Percentiles rank a stretch among this genome's conserved stretches.
These are phyloP conservation scores for Ceratina japonica DNA, from an alignment of 1,140 invertebrate genomes.

Conservation along the genomic window DNA sequence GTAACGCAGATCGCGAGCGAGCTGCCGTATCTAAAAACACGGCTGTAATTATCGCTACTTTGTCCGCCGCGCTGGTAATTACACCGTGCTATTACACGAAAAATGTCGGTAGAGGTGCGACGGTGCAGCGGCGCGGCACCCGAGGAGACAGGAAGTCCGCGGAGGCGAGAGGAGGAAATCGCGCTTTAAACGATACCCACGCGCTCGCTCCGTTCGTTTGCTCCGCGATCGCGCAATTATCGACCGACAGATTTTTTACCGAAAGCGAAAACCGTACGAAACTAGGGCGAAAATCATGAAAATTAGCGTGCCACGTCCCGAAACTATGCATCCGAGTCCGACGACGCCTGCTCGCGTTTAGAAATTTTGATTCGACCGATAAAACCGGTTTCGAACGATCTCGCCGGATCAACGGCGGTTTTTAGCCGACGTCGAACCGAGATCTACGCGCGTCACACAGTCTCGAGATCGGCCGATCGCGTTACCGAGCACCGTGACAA, in stretches of 20 bases:
- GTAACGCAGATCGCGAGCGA: slow-evolving; percentile 25
- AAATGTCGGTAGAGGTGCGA: slow-evolving; percentile 4
- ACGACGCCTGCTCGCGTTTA: slow-evolving; percentile 13
- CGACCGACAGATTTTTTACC: slow-evolving; percentile 30
- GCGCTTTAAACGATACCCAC: slow-evolving; percentile 44
- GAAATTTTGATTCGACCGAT: slow-evolving; percentile 62
- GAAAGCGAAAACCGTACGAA: slow-evolving; percentile 20
- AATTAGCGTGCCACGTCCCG: background rate
- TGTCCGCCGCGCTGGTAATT: slow-evolving; percentile 35
- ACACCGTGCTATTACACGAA: slow-evolving; percentile 43
- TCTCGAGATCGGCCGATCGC: slow-evolving; percentile 34
- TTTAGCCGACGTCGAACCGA: slow-evolving; percentile 38
- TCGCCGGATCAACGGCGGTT: slow-evolving; percentile 61
- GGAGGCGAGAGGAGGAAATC: slow-evolving; percentile 32
- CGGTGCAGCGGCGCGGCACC: background rate
- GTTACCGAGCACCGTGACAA: slow-evolving; percentile 35
- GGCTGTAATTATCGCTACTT: slow-evolving; percentile 46
- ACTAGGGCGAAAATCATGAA: too few species aligned
- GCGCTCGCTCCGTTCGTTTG: slow-evolving; percentile 9
- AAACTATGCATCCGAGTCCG: slow-evolving; percentile 22
- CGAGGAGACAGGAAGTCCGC: slow-evolving; percentile 19
- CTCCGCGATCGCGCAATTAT: slow-evolving; percentile 20
- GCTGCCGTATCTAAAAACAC: slow-evolving; percentile 34
- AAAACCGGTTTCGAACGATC: slow-evolving; percentile 65
- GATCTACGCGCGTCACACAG: slow-evolving; percentile 36